Evolutionary conservation across 2,888 invertebrate genomes (phyloP).

Genomic region (Formica aserva): DNA sequence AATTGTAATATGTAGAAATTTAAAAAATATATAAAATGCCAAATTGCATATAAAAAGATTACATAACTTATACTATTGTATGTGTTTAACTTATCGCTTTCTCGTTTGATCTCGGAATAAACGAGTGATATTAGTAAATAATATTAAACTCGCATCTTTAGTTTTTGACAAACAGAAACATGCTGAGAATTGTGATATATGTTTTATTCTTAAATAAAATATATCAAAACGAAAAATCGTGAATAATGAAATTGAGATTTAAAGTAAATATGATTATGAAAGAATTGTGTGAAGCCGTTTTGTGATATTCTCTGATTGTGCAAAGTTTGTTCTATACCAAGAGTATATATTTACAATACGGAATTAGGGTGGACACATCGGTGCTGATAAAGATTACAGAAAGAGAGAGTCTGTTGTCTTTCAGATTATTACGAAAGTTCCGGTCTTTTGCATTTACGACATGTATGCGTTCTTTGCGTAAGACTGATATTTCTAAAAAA

Average conservation of each 20-base stretch:
- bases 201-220: not conserved
- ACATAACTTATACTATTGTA: not conserved
- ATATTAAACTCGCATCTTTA: not conserved
- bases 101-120: not conserved
- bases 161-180: not conserved
- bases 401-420: conserved; percentile 42
- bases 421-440: conserved; percentile 31
- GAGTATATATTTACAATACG: conserved; percentile 32
- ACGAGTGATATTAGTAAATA: not conserved
- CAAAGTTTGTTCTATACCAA: conserved; percentile 16
- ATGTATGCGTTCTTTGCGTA: conserved; percentile 32
- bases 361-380: conserved; percentile 15
- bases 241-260: not conserved
- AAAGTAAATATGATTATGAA: not conserved
- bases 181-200: not conserved
- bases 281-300: not conserved
- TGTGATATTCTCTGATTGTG: not conserved
- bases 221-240: not conserved
- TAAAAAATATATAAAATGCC: not conserved
- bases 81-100: not conserved
- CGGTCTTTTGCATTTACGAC: conserved; percentile 29
- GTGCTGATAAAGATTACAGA: conserved; percentile 31
- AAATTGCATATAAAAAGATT: not conserved
- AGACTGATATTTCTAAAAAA: conserved; percentile 6
- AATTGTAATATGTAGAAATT: too few species aligned